Base-by-base conservation (phyloP, 2,113 vertebrate species). In the Spheniscus mendiculus region DNA sequence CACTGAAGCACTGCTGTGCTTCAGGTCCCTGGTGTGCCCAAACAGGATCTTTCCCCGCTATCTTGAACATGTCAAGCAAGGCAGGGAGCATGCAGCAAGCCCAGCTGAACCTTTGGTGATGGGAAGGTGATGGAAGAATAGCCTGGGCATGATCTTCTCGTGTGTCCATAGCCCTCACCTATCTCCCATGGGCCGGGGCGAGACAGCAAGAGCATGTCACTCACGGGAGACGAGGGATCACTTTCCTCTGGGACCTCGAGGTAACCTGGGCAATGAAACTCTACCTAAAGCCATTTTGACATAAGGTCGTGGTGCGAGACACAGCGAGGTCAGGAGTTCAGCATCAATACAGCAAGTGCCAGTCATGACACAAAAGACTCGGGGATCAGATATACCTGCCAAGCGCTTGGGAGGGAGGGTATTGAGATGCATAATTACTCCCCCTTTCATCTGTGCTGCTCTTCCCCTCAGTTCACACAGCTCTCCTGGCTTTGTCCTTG, bases 281-380 rank as follows among this genome's bases (percentile, higher is more conserved):
- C 80, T 89, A 98, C 69, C 96, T 97, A 42, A 42, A 96, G 97
- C 59, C 56, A 8, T 94, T 98, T 25, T 79, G 96, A 95, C 94
- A 89, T 78, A 53, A 89, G 97, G 97, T 94, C 65, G 45, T 10
- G 42, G 94, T 52, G 42, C 0, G 13, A 97, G 95, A 97, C 91
- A 95, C 96, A 92, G 72, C 96, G 92, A 96, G 97, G 98, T 97
- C 97, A 97, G 95, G 69, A 97, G 98, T 96, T 98, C 97, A 97
- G 93, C 87, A 0, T 90, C 88, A 42, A 79, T 92, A 94, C 66
- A 96, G 70, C 45, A 9, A 97, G 94, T 95, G 93, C 92, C 79
- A 69, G 78, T 25, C 90, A 44, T 34, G 67, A 92, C 90, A 97
- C 94, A 89, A 98, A 98, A 94, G 91, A 80, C 58, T 3, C 7